phyloP scores from a whole-genome alignment of 2,888 invertebrate species.

The Lepas anatifera region DNA sequence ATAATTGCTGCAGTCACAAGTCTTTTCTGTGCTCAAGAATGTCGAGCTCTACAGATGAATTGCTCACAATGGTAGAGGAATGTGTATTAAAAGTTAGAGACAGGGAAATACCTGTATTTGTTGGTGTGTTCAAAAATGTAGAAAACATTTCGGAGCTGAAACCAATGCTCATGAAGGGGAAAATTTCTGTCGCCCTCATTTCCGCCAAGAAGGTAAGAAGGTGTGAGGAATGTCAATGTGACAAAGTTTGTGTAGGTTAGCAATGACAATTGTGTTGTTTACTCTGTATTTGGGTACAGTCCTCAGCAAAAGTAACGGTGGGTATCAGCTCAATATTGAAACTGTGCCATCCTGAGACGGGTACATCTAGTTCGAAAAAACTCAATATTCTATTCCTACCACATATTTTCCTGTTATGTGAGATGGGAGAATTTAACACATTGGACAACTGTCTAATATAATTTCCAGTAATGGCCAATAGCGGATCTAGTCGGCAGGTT shows the following conservation, averaged over 20 bases:
- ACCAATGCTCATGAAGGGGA: background rate
- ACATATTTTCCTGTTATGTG: no score
- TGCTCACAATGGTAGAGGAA: background rate
- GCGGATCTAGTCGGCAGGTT: no score
- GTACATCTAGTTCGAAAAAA: no score
- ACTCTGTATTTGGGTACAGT: background rate
- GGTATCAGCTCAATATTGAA: background rate
- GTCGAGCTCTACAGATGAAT: background rate
- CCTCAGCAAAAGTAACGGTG: background rate
- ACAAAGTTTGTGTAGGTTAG: background rate
- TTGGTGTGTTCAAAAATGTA: background rate
- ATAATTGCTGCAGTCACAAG: no score
- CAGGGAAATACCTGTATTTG: background rate
- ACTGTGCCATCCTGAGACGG: no score
- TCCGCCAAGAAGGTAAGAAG: background rate
- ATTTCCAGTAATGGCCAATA: no score
- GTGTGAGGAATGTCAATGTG: background rate
- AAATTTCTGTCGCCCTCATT: background rate
- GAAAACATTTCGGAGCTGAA: background rate
- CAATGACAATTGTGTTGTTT: background rate
- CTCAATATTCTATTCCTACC: no score
- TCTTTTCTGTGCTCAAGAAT: no score
- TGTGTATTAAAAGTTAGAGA: background rate
- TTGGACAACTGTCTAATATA: no score
- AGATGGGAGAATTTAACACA: no score